Evolutionary conservation across 2,113 vertebrate genomes (phyloP).

Genomic region (Hippoglossus stenolepis): DNA sequence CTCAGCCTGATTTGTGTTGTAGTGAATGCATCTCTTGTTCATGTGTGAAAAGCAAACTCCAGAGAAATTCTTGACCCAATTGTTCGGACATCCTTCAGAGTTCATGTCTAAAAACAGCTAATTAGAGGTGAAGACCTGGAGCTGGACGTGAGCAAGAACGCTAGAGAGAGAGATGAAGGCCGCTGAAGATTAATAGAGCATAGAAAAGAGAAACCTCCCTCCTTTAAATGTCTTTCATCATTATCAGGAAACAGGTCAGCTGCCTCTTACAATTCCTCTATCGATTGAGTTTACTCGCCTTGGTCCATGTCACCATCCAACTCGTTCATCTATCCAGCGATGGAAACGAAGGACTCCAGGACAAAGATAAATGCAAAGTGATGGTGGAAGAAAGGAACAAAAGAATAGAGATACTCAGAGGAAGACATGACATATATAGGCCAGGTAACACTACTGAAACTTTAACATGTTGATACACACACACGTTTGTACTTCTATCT

Average conservation of each 20-base stretch:
- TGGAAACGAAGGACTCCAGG: background rate
- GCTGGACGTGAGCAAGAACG: background rate
- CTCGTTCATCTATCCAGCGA: background rate
- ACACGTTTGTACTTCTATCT: no score
- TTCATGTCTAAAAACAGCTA: no score
- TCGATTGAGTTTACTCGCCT: background rate
- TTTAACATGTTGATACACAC: no score
- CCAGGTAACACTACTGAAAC: no score
- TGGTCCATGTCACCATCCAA: background rate
- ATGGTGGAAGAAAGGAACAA: background rate
- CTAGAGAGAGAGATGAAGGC: background rate
- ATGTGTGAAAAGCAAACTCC: no score
- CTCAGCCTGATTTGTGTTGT: no score
- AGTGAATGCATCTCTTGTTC: background rate
- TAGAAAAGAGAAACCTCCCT: background rate
- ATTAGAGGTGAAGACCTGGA: background rate
- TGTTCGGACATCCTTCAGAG: no score
- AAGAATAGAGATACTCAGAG: background rate
- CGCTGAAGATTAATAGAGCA: background rate
- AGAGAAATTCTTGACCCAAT: no score
- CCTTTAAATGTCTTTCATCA: background rate
- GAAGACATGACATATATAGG: background rate
- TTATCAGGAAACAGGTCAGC: constrained; percentile 38
- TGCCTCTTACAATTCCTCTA: constrained; percentile 10
- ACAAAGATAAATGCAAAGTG: background rate